Evolutionary conservation across 2,113 vertebrate genomes (phyloP).

Genomic region (Odocoileus virginianus): DNA sequence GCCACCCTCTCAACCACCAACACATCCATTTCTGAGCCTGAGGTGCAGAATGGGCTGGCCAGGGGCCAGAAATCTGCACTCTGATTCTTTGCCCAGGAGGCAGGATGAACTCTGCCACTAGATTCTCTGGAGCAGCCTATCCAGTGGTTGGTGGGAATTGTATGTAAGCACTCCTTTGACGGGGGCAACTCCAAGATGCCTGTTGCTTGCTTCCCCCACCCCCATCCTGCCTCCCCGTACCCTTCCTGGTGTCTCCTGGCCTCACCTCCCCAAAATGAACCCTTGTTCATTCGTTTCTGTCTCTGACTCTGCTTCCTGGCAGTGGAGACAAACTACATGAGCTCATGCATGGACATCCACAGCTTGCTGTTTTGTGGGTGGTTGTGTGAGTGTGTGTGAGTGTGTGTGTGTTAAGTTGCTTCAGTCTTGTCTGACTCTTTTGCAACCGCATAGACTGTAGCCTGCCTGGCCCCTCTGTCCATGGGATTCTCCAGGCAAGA

Average conservation of each 20-base stretch:
- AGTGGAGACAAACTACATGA: too few relatives aligned
- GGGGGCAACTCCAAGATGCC: not conserved
- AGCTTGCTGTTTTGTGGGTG: not conserved
- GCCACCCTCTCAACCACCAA: not conserved
- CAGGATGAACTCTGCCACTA: not conserved
- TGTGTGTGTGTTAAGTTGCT: not conserved
- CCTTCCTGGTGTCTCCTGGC: not conserved
- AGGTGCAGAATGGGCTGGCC: not conserved
- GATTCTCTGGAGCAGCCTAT: not conserved
- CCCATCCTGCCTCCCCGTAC: accelerated
- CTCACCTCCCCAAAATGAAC: not conserved
- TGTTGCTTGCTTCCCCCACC: not conserved
- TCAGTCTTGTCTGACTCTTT: not conserved
- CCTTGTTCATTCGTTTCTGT: accelerated
- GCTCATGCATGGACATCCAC: accelerated
- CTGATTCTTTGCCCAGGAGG: not conserved
- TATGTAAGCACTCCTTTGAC: not conserved
- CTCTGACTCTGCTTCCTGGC: not conserved
- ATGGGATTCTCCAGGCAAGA: not conserved
- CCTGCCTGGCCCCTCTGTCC: not conserved
- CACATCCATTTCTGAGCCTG: accelerated
- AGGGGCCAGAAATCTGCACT: not conserved
- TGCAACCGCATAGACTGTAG: not conserved
- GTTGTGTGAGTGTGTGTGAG: not conserved
- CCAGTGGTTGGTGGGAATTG: not conserved